Evolutionary conservation across 2,797 vertebrate genomes (phyloP), one percentile per base, ranked within the genome.

Genomic region (Arvicola amphibius): DNA sequence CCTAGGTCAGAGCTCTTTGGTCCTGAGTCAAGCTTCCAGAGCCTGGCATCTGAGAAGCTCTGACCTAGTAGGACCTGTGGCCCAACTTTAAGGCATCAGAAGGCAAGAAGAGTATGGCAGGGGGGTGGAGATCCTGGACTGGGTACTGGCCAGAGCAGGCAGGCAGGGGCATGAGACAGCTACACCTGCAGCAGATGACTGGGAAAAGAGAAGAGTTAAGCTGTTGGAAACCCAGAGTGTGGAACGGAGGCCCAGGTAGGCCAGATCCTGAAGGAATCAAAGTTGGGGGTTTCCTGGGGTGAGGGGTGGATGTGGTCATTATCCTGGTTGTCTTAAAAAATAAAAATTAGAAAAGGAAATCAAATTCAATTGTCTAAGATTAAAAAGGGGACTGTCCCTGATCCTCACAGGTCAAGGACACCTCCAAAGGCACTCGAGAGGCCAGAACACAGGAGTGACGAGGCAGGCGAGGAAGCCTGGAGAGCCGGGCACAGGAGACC

Each of bases 381-480:
- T 97, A 97, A 95, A 97, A 96, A 86, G 73, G 40, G 81, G 92
- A 93, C 94, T 92, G 96, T 97, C 88, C 97, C 96, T 97, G 97
- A 96, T 94, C 93, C 91, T 97, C 95, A 89, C 29, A 25, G 95
- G 96, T 91, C 93, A 92, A 48, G 92, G 90, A 92, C 94, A 95
- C 96, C 96, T 96, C 97, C 97, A 98, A 86, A 97, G 97, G 97
- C 97, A 98, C 97, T 97, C 94, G 5, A 91, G 81, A 96, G 96
- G 95, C 97, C 97, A 88, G 96, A 81, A 96, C 73, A 94, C 88
- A 96, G 96, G 97, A 94, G 95, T 76, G 56, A 88, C 0, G 25
- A 96, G 83, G 96, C 96, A 95, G 96, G 93, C 94, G 77, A 61
- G 59, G 67, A 78, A 92, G 88, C 92, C 93, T 71, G n/a, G 85